phyloP scores from a whole-genome alignment of 2,113 vertebrate species.

The Grammomys dolichurus region DNA sequence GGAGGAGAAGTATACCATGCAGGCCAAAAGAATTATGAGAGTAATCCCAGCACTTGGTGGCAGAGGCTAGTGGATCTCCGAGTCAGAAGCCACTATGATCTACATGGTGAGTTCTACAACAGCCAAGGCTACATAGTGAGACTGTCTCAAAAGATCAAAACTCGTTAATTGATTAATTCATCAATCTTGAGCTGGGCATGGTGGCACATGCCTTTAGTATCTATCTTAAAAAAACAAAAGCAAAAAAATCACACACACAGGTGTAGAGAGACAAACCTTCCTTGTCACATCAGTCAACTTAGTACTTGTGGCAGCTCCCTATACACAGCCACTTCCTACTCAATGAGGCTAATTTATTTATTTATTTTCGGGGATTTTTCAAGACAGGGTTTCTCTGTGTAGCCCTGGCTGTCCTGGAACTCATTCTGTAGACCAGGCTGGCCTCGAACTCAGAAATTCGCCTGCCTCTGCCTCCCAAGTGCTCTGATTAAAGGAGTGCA shows the following conservation, averaged over 20 bases:
- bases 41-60: not conserved
- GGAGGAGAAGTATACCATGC: fast-evolving
- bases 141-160: not conserved
- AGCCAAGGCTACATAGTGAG: not conserved
- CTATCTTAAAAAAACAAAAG: not conserved
- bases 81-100: not conserved
- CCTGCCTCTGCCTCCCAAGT: too few relatives aligned
- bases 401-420: too few relatives aligned
- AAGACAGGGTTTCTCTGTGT: too few relatives aligned
- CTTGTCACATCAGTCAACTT: not conserved
- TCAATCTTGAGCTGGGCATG: not conserved
- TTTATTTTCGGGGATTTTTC: too few relatives aligned
- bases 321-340: not conserved
- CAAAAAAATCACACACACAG: not conserved
- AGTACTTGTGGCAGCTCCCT: not conserved
- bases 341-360: not conserved
- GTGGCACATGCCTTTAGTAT: not conserved
- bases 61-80: not conserved
- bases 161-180: not conserved
- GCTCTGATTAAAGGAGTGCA: too few relatives aligned
- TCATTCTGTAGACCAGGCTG: too few relatives aligned
- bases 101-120: not conserved
- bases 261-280: not conserved
- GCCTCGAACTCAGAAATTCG: too few relatives aligned
- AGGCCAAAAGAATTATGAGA: not conserved